phyloP scores from a whole-genome alignment of 64 coral and sea anemone species.

The Stichodactyla helianthus region DNA sequence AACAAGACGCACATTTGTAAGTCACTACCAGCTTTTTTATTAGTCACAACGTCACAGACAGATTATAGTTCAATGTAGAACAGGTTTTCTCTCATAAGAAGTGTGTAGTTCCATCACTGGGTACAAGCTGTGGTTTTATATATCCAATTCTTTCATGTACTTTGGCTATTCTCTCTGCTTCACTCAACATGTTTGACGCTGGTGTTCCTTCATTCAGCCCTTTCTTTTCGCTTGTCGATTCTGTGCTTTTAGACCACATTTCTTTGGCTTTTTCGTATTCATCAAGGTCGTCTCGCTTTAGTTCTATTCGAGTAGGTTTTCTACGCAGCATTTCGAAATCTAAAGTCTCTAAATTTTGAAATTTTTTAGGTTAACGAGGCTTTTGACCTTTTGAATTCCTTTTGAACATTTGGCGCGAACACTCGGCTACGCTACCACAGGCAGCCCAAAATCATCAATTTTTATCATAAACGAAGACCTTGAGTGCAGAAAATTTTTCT shows the following conservation, averaged over 20 bases:
- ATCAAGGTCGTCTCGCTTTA: conserved; percentile 82
- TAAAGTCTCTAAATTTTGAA: background rate
- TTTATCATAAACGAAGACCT: background rate
- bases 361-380: background rate
- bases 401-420: background rate
- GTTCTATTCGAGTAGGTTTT: conserved; percentile 84
- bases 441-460: background rate
- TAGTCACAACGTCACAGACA: background rate
- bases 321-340: conserved; percentile 63
- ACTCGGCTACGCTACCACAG: background rate
- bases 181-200: conserved; percentile 25
- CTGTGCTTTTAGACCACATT: conserved; percentile 51
- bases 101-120: conserved; percentile 71
- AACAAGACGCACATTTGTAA: no score
- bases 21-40: no score
- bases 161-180: conserved; percentile 58
- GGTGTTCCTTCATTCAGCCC: background rate
- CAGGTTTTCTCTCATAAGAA: conserved; percentile 44
- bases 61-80: background rate
- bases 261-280: conserved; percentile 91
- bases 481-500: background rate
- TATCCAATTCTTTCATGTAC: conserved; percentile 83
- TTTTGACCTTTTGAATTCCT: no score
- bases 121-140: conserved; percentile 71
- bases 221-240: conserved; percentile 26